These are phyloP conservation scores for Neelides folsomi DNA, from an alignment of 2,888 invertebrate species.

Conservation along the genomic window DNA sequence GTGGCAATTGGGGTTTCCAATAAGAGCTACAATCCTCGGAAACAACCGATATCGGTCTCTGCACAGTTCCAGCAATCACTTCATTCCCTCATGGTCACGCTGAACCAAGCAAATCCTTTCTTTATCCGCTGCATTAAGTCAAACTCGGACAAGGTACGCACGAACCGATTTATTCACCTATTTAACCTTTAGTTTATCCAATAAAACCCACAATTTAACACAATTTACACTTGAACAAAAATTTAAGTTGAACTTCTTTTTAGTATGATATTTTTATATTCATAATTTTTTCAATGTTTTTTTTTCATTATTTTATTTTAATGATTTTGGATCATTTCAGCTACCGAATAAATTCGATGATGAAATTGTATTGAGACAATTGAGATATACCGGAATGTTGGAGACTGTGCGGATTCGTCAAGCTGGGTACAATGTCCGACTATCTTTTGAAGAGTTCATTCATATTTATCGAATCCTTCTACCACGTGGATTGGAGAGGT, in stretches of 20 bases:
- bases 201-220: too few species aligned
- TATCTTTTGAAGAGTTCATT: slow-evolving; percentile 87
- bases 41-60: slow-evolving; percentile 82
- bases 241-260: too few species aligned
- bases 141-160: slow-evolving; percentile 65
- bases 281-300: too few species aligned
- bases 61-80: slow-evolving; percentile 90
- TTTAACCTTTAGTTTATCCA: slow-evolving; percentile 1
- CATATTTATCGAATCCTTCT: slow-evolving; percentile 80
- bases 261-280: too few species aligned
- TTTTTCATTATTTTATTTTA: too few species aligned
- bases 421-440: slow-evolving; percentile 85
- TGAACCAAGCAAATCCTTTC: slow-evolving; percentile 76
- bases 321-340: too few species aligned
- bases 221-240: too few species aligned
- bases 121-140: slow-evolving; percentile 89
- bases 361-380: slow-evolving; percentile 75
- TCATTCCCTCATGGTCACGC: slow-evolving; percentile 79
- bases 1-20: slow-evolving; percentile 39
- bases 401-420: slow-evolving; percentile 89
- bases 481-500: slow-evolving; percentile 62
- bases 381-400: slow-evolving; percentile 91
- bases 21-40: slow-evolving; percentile 48
- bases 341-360: slow-evolving; percentile 85
- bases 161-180: neutral